Evolutionary conservation across 2,888 invertebrate species (phyloP).

Genomic region (Leptura quadrifasciata): DNA sequence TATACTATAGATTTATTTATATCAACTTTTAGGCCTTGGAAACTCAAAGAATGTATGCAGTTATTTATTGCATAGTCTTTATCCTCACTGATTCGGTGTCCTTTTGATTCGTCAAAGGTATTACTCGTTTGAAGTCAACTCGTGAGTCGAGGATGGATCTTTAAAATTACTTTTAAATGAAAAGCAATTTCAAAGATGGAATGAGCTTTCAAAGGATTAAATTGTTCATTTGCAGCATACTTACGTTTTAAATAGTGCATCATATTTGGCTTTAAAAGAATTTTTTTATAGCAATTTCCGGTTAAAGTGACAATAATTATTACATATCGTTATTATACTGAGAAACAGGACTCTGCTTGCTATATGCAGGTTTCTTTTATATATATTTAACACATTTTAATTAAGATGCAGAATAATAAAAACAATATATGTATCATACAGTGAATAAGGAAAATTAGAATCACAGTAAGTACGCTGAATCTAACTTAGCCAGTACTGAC

Average conservation of each 20-base stretch:
- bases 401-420: not conserved
- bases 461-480: too few relatives aligned
- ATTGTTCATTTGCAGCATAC: not conserved
- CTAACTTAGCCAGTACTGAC: too few relatives aligned
- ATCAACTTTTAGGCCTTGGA: too few relatives aligned
- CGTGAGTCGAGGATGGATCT: not conserved
- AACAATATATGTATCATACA: not conserved
- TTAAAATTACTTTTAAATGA: slow-evolving; percentile 23
- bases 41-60: not conserved
- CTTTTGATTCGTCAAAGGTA: not conserved
- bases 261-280: not conserved
- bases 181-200: not conserved
- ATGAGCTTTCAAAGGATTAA: not conserved
- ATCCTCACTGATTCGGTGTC: not conserved
- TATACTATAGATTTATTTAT: too few relatives aligned
- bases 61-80: not conserved
- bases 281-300: not conserved
- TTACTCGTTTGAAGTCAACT: slow-evolving; percentile 7
- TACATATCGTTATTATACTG: too few relatives aligned
- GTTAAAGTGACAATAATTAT: not conserved
- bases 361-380: too few relatives aligned
- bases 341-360: too few relatives aligned
- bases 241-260: not conserved
- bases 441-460: not conserved
- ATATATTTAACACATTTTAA: not conserved